These are phyloP conservation scores for Megastigmus dorsalis DNA, from an alignment of 2,888 invertebrate genomes.

Conservation along the genomic window DNA sequence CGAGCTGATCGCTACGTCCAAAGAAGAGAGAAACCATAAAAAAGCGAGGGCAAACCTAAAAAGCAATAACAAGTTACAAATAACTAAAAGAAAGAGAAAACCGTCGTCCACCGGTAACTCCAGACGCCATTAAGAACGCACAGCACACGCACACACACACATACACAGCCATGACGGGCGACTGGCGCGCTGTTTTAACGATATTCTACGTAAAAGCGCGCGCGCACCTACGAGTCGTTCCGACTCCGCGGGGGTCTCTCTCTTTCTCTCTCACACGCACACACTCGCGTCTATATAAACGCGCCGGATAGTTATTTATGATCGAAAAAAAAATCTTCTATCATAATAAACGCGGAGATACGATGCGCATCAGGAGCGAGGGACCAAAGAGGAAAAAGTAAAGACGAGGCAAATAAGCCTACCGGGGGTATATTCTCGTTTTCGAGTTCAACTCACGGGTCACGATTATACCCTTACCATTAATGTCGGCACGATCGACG, in stretches of 20 bases:
- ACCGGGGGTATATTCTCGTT: slow-evolving; percentile 19
- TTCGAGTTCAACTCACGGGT: slow-evolving; percentile 23
- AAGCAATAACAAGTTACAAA: slow-evolving; percentile 41
- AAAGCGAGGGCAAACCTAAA: background rate
- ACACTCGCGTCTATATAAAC: background rate
- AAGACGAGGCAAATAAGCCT: slow-evolving; percentile 60
- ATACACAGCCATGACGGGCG: slow-evolving; percentile 33
- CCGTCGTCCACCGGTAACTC: slow-evolving; percentile 46
- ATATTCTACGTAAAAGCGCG: slow-evolving; percentile 55
- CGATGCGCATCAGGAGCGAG: slow-evolving; percentile 55
- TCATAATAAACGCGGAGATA: slow-evolving; percentile 68
- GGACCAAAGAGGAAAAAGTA: slow-evolving; percentile 56
- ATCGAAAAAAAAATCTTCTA: slow-evolving; percentile 68
- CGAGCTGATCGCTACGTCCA: too few species aligned
- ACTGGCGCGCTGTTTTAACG: slow-evolving; percentile 46
- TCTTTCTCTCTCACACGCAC: slow-evolving; percentile 49
- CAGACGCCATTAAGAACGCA: slow-evolving; percentile 53
- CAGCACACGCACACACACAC: too few species aligned
- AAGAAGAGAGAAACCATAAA: background rate
- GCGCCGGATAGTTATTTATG: slow-evolving; percentile 67
- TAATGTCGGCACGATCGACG: slow-evolving; percentile 38
- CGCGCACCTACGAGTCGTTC: slow-evolving; percentile 64
- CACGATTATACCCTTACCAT: slow-evolving; percentile 41
- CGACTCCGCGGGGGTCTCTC: slow-evolving; percentile 67
- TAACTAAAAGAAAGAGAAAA: slow-evolving; percentile 31